phyloP scores from a whole-genome alignment of 2,888 invertebrate species.

The Aphrophora alni region DNA sequence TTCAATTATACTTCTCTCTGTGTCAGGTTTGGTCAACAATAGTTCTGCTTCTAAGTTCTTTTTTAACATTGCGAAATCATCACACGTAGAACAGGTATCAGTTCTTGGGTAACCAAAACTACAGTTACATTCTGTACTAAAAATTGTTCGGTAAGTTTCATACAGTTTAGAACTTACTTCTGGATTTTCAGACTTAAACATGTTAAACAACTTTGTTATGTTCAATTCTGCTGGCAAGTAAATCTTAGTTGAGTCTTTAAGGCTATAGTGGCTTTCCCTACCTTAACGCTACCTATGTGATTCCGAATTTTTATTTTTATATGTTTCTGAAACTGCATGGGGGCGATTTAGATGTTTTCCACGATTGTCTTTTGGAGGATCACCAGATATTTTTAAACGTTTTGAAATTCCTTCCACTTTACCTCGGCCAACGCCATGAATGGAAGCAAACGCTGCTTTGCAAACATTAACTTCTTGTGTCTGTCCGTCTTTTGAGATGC shows the following conservation, averaged over 20 bases:
- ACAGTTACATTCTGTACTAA: neutral
- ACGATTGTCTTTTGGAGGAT: too few relatives aligned
- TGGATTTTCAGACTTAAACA: neutral
- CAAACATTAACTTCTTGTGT: too few relatives aligned
- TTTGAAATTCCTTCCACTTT: constrained; percentile 19
- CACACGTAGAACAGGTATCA: neutral
- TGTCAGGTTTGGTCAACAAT: neutral
- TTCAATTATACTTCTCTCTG: neutral
- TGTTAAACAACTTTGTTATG: neutral
- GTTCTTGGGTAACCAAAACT: neutral
- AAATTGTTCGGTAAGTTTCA: neutral
- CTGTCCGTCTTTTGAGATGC: too few relatives aligned
- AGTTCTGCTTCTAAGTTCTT: neutral
- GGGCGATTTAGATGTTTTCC: too few relatives aligned
- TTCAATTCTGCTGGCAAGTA: neutral
- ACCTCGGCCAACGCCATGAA: constrained; percentile 31
- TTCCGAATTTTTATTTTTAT: neutral
- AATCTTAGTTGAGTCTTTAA: neutral
- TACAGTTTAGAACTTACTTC: neutral
- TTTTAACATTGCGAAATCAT: neutral
- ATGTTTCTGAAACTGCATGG: too few relatives aligned
- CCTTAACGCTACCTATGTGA: neutral
- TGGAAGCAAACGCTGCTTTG: neutral
- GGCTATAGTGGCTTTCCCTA: neutral
- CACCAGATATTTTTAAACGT: too few relatives aligned